Evolutionary conservation across 2,888 invertebrate species (phyloP).

Genomic region (Lamellibrachia columna): DNA sequence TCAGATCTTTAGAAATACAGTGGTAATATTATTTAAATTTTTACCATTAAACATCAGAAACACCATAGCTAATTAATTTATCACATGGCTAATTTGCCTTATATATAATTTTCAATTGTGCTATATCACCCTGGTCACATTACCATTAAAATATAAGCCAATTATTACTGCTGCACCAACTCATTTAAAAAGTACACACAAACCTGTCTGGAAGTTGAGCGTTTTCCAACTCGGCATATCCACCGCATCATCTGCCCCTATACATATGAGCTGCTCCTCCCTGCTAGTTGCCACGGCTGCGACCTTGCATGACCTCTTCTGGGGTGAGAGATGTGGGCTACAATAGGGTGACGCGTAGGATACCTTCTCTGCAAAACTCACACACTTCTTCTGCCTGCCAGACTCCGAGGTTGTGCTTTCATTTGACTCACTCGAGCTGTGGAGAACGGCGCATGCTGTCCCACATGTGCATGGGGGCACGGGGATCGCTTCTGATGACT

Average conservation of each 20-base stretch:
- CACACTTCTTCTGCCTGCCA: constrained; percentile 52
- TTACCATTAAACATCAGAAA: too few species aligned
- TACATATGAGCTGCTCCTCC: not conserved
- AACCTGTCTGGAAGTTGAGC: constrained; percentile 7
- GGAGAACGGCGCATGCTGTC: constrained; percentile 29
- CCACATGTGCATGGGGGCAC: constrained; percentile 30
- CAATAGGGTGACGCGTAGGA: constrained; percentile 56
- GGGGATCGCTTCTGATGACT: constrained; percentile 23
- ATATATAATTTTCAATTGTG: too few species aligned
- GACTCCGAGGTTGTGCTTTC: constrained; percentile 22
- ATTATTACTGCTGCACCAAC: too few species aligned
- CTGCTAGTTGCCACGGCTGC: not conserved
- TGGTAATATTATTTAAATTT: too few species aligned
- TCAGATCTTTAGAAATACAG: too few species aligned
- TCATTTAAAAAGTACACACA: not conserved
- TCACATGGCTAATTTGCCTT: too few species aligned
- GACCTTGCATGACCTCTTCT: constrained; percentile 23
- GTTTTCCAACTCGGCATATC: constrained; percentile 1
- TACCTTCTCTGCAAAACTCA: constrained; percentile 63
- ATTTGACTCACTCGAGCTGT: constrained; percentile 32
- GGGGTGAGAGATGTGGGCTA: constrained; percentile 36
- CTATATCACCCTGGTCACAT: too few species aligned
- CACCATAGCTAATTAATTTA: too few species aligned
- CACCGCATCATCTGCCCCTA: not conserved
- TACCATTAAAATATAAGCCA: too few species aligned